Conservation (phyloP, 2,113 vertebrate species). For the Notechis scutatus region DNA sequence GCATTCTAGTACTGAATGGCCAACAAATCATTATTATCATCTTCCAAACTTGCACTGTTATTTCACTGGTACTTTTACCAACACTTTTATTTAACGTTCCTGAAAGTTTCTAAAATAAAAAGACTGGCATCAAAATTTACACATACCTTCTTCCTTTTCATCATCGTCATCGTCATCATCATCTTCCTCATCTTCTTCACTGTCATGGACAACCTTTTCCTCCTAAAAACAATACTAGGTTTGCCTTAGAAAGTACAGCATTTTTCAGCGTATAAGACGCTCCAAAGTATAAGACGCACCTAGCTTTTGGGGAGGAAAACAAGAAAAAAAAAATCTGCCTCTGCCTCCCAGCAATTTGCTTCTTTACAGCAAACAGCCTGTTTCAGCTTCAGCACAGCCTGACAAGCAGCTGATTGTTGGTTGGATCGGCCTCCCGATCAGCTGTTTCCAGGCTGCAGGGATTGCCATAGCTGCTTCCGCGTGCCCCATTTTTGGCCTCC, state of each 20-base stretch:
- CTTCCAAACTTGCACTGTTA: neutral
- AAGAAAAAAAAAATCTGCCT: no score
- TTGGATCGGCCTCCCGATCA: no score
- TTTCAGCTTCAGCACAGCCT: no score
- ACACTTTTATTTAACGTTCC: neutral
- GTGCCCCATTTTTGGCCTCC: no score
- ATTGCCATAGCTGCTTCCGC: no score
- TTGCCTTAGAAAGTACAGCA: neutral
- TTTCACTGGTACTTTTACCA: neutral
- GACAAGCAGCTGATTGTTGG: no score
- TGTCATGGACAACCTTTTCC: constrained; percentile 80
- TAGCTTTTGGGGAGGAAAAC: no score
- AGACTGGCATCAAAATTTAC: neutral
- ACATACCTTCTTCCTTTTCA: constrained; percentile 80
- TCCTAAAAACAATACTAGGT: constrained; percentile 65
- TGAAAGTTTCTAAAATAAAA: neutral
- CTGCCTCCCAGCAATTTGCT: no score
- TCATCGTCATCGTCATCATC: constrained; percentile 77
- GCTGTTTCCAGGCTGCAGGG: no score
- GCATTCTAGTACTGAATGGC: neutral
- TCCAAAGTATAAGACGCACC: no score
- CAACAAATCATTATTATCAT: neutral
- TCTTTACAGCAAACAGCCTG: no score
- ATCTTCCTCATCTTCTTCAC: constrained; percentile 78
- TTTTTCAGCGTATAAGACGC: no score